Base-by-base conservation (phyloP, 2,888 invertebrate genomes). In the Cistogaster globosa region DNA sequence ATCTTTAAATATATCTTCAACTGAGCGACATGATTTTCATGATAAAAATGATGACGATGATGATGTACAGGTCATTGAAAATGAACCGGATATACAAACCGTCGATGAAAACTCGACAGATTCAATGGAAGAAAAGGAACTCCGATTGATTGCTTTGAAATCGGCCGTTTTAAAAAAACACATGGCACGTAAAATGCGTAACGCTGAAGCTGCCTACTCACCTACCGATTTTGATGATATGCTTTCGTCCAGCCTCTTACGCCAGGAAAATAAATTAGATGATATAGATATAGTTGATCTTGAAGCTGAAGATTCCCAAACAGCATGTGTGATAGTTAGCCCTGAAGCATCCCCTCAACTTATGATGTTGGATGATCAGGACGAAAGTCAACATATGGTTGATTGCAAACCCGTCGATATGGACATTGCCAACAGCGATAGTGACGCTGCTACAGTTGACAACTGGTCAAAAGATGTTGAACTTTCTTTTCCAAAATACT, bases 71-170 rank as follows among this genome's bases (percentile, higher is more conserved):
- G 72, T 81, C 2, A 74, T 72, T 55, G 84, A 77, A 58, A 77
- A 81, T 14, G 84, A 78, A n/a, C 57, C 53, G 2, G 68, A 77
- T 16, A 76, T 82, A 51, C 83, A 81, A 48, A 86, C 45, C 63
- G 38, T 87, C 14, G 83, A 78, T 58, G 86, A 87, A 38, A 78
- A 85, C 60, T 84, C 86, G 20, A 74, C 85, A 22, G 87, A 87
- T 72, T 87, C 89, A 1, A 51, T 89, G 51, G 90, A 90, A 18
- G 90, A 91, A 71, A 89, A 90, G 51, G 90, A 90, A 55, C 67
- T 93, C n/a, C 90, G 93, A 60, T 88, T 93, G 1, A 91, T 92
- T 69, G 93, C 93, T 0, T 87, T 93, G 0, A 92, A 93, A 69
- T 93, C 93, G 0, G 93, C 92, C 0, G 89, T 92, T 7, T 77